These are phyloP conservation scores for Acrossocheilus fasciatus DNA, from an alignment of 2,797 vertebrate genomes.

Conservation along the genomic window DNA sequence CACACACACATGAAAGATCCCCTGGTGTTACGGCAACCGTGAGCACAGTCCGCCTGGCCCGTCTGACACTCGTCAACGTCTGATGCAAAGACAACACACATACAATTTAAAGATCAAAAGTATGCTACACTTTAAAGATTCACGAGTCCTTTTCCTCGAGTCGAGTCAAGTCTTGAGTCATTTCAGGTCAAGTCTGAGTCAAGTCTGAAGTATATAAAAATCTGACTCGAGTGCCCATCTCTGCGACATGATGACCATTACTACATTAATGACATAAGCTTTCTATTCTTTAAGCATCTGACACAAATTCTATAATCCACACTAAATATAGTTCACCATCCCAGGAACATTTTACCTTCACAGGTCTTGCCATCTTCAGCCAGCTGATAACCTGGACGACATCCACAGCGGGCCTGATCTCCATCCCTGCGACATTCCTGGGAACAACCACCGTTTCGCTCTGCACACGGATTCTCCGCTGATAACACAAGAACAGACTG, in stretches of 20 bases:
- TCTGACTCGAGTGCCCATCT: no score
- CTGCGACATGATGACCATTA: not conserved
- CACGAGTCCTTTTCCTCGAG: no score
- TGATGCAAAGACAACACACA: constrained; percentile 66
- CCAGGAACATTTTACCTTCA: constrained; percentile 76
- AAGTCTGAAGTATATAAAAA: no score
- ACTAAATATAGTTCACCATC: not conserved
- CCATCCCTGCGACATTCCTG: constrained; percentile 82
- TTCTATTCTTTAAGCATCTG: not conserved
- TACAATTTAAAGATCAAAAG: not conserved
- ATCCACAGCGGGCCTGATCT: constrained; percentile 81
- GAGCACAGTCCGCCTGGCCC: constrained; percentile 81
- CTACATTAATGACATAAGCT: not conserved
- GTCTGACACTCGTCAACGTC: constrained; percentile 89
- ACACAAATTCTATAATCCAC: not conserved
- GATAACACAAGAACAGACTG: constrained; percentile 47
- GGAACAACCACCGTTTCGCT: constrained; percentile 89
- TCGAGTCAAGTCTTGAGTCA: no score
- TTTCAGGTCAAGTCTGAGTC: no score
- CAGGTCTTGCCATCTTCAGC: constrained; percentile 83
- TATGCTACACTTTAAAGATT: not conserved
- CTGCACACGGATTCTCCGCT: constrained; percentile 84
- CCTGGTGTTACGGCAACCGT: constrained; percentile 89
- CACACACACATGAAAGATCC: constrained; percentile 92
- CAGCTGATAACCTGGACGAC: constrained; percentile 84